Conservation (phyloP, 2,888 invertebrate species). For the Callyntrura guangdongensis region DNA sequence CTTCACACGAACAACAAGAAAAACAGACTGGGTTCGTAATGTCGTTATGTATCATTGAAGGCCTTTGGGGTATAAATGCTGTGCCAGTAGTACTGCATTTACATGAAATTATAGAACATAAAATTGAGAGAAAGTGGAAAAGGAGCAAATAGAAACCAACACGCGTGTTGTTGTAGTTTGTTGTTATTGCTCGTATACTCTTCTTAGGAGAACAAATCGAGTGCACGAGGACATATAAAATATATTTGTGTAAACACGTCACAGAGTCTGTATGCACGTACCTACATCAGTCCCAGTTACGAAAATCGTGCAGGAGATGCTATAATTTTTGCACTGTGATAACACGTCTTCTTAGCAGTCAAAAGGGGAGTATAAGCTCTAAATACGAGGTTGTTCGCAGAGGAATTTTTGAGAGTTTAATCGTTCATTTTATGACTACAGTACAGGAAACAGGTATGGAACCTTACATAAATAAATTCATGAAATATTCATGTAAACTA, state of each 20-base stretch:
- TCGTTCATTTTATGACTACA: slow-evolving; percentile 45
- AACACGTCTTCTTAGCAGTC: slow-evolving; percentile 20
- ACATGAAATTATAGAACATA: background rate
- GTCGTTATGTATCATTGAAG: background rate
- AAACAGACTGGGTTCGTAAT: background rate
- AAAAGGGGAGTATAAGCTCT: background rate
- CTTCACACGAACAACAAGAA: background rate
- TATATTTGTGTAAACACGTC: background rate
- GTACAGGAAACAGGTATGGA: slow-evolving; percentile 1
- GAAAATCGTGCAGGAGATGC: slow-evolving; percentile 22
- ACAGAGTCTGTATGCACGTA: background rate
- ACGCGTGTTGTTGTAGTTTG: background rate
- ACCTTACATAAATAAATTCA: slow-evolving; percentile 36
- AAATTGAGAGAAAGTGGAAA: slow-evolving; percentile 38
- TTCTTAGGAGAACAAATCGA: background rate
- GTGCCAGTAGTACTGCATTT: slow-evolving; percentile 18
- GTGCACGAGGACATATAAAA: background rate
- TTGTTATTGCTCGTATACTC: background rate
- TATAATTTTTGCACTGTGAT: slow-evolving; percentile 43
- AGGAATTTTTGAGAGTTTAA: slow-evolving; percentile 54
- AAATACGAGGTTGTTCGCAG: slow-evolving; percentile 50
- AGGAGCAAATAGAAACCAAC: background rate
- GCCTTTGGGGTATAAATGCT: background rate
- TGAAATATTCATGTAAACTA: slow-evolving; percentile 34
- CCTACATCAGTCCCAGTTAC: background rate